Evolutionary conservation across 2,113 vertebrate species (phyloP).

Genomic region (Orcinus orca): DNA sequence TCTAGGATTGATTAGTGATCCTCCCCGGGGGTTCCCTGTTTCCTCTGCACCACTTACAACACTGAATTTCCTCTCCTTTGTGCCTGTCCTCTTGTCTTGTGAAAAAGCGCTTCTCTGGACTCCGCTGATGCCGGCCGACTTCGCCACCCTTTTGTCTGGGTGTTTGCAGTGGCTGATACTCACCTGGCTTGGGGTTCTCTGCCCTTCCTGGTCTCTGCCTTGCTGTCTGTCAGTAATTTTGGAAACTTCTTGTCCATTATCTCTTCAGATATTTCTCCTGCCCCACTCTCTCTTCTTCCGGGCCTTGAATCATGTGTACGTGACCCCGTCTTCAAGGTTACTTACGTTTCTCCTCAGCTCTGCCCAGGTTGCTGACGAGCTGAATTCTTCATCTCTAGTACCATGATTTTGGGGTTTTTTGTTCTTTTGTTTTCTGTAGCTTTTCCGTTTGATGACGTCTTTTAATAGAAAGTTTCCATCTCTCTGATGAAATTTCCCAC

Average conservation of each 20-base stretch:
- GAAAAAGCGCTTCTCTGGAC: neutral
- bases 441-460: neutral
- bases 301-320: neutral
- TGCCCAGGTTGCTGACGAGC: neutral
- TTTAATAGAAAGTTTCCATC: neutral
- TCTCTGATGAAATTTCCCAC: neutral
- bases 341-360: neutral
- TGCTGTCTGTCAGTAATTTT: neutral
- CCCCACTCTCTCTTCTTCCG: too few species aligned
- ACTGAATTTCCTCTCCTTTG: neutral
- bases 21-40: fast-evolving
- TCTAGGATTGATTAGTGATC: fast-evolving
- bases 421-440: neutral
- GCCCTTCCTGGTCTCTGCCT: neutral
- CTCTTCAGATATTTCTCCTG: neutral
- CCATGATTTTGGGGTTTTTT: neutral
- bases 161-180: neutral
- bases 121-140: neutral
- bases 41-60: neutral
- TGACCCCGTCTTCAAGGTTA: neutral
- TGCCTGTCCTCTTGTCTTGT: neutral
- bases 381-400: neutral
- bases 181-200: neutral
- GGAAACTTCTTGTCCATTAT: neutral
- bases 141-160: neutral